These are phyloP conservation scores for Balaeniceps rex DNA, from an alignment of 2,113 vertebrate species.

Conservation along the genomic window DNA sequence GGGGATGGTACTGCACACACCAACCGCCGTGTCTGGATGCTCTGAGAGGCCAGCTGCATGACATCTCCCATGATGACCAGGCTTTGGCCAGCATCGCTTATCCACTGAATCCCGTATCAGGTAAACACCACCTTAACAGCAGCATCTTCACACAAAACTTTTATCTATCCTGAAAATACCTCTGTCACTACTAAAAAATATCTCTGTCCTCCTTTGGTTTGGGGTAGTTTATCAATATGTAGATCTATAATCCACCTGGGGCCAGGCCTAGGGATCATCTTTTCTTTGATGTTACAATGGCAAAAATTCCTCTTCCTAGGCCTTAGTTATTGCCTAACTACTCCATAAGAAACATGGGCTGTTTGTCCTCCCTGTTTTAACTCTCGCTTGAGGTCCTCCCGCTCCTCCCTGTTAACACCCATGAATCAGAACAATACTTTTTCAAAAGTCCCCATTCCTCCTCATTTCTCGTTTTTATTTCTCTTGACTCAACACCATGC, in stretches of 20 bases:
- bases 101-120: neutral
- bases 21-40: neutral
- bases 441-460: neutral
- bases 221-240: neutral
- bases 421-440: neutral
- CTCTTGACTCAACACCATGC: neutral
- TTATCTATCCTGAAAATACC: neutral
- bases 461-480: neutral
- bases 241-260: neutral
- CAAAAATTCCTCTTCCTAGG: neutral
- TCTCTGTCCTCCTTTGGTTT: neutral
- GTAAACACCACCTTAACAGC: neutral
- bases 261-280: neutral
- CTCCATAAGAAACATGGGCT: neutral
- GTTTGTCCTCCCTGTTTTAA: neutral
- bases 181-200: neutral
- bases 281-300: neutral
- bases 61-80: neutral
- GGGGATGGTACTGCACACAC: neutral
- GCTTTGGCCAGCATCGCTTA: neutral
- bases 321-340: neutral
- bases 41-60: neutral
- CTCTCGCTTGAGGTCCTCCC: neutral
- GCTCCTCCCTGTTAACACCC: neutral
- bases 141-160: neutral